Base-by-base conservation (phyloP, 35 echinoderm and acorn worm species). In the Ophiothrix spiculata region DNA sequence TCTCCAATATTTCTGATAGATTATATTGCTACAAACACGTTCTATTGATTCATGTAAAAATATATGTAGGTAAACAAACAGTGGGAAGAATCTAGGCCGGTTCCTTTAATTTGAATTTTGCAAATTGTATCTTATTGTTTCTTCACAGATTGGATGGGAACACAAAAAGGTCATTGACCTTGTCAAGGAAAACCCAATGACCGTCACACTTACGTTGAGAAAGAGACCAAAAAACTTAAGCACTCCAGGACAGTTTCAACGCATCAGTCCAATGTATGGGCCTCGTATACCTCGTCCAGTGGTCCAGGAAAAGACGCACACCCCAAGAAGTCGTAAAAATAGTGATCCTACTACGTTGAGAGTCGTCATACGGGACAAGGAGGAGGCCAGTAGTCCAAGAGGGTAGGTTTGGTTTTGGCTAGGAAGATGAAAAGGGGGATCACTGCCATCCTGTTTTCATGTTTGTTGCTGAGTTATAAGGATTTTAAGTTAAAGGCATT, bases 131-230 rank as follows among this genome's bases (percentile, higher is more conserved):
- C n/a, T n/a, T n/a, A n/a, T 49, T 19, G 42, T 49, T 49, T 49
- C 6, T 49, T 78, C 75, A 31, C 63, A 97, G 95, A 91, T 97
- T 85, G 91, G 91, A 21, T 97, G 95, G 95, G 84, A 93, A 31
- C 95, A 93, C 78, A 93, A 85, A 42, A 90, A 93, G 36, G 80
- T 97, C 1, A 90, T 97, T 39, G 87, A 90, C 21, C 87, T 91
- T 36, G 79, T 97, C 21, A 97, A 73, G 28, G 79, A 63, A 25
- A 77, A 97, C 69, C 80, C 81, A n/a, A 84, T 42, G 11, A 91
- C 86, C 16, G 89, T 97, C 75, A 82, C 74, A 14, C 75, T 97
- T 39, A 97, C 95, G 17, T 64, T 97, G 32, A 93, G 91, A 56
- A 97, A 97, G 64, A 79, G 91, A n/a, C 95, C 95, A 13, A 84